phyloP scores from a whole-genome alignment of 2,113 vertebrate genomes.

The Daubentonia madagascariensis region DNA sequence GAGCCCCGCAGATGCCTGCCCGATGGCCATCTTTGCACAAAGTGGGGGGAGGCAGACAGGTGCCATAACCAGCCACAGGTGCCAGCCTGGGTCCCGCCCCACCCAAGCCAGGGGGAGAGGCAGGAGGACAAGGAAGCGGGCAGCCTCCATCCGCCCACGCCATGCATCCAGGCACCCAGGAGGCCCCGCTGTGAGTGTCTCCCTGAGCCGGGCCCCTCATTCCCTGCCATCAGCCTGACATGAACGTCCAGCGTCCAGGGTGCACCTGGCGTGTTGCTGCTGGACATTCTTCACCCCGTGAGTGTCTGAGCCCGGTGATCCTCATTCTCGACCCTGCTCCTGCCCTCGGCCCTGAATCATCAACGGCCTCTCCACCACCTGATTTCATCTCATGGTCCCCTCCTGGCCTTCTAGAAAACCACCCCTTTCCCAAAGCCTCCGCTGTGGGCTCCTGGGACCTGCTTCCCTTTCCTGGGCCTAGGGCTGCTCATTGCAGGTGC shows the following conservation, averaged over 20 bases:
- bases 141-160: accelerated
- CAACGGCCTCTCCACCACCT: background rate
- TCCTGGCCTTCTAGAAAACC: background rate
- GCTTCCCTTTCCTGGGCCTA: background rate
- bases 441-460: background rate
- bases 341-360: background rate
- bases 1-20: background rate
- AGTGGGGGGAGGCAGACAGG: too few relatives aligned
- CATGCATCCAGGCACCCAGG: accelerated
- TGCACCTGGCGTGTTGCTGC: accelerated
- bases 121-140: too few relatives aligned
- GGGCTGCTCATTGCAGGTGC: background rate
- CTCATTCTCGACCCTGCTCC: background rate
- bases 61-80: too few relatives aligned
- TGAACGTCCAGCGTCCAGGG: background rate
- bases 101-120: too few relatives aligned
- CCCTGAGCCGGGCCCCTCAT: background rate
- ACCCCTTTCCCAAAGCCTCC: background rate
- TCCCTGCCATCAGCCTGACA: too few relatives aligned
- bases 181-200: too few relatives aligned
- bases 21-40: accelerated
- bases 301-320: too few relatives aligned
- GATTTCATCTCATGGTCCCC: accelerated
- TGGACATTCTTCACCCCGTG: background rate
- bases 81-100: too few relatives aligned